phyloP scores from a whole-genome alignment of 2,113 vertebrate species.

The Chinchilla lanigera region DNA sequence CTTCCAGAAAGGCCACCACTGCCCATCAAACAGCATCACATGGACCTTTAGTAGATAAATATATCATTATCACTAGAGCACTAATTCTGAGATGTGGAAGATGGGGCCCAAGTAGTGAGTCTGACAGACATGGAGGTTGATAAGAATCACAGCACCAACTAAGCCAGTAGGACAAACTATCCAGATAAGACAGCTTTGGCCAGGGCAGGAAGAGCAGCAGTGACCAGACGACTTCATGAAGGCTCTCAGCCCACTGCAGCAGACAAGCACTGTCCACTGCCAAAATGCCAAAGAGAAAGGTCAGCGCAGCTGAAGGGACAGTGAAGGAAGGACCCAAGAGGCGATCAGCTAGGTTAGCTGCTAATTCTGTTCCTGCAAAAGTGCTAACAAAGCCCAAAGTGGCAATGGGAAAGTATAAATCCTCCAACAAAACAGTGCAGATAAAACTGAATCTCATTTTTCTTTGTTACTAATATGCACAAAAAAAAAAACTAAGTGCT shows the following conservation, averaged over 20 bases:
- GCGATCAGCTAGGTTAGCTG: background rate
- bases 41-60: background rate
- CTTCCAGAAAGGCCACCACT: background rate
- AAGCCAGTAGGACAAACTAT: background rate
- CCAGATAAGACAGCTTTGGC: background rate
- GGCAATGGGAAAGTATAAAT: constrained; percentile 10
- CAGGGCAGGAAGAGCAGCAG: background rate
- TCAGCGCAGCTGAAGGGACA: background rate
- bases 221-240: background rate
- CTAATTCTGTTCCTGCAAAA: background rate
- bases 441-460: background rate
- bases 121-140: background rate
- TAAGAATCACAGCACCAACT: background rate
- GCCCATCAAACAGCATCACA: background rate
- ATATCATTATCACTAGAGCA: background rate
- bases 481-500: background rate
- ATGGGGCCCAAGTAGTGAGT: background rate
- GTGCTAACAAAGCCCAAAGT: background rate
- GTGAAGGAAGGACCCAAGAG: background rate
- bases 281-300: background rate
- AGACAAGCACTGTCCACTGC: background rate
- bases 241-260: fast-evolving
- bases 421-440: background rate
- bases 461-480: background rate
- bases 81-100: background rate